phyloP scores from a whole-genome alignment of 2,113 vertebrate species.

The Semnornis frantzii region DNA sequence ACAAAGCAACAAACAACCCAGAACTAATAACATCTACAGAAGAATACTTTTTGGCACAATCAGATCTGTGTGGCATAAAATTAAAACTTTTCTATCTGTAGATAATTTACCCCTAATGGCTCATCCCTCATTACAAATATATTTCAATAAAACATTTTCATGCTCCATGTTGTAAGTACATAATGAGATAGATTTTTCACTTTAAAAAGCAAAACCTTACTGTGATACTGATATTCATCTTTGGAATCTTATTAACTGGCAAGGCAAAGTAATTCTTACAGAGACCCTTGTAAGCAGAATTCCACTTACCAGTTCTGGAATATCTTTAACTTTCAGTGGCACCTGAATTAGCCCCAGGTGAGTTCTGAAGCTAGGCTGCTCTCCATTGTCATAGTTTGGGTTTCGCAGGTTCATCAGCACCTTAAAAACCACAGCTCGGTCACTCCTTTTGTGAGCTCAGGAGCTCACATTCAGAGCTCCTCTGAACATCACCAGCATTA shows the following conservation, averaged over 20 bases:
- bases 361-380: conserved; percentile 83
- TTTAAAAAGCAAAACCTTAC: background rate
- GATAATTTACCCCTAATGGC: background rate
- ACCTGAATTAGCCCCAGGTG: conserved; percentile 95
- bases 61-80: background rate
- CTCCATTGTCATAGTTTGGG: conserved; percentile 90
- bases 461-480: conserved; percentile 15
- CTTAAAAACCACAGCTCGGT: conserved; percentile 75
- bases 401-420: conserved; percentile 92
- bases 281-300: background rate
- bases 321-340: conserved; percentile 88
- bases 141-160: background rate
- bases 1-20: background rate
- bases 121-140: background rate
- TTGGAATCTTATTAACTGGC: background rate
- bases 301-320: conserved; percentile 88
- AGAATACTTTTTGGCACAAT: background rate
- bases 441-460: conserved; percentile 2
- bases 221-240: background rate
- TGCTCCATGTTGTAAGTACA: background rate
- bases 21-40: background rate
- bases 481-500: background rate
- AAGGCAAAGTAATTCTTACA: background rate
- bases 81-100: background rate
- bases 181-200: background rate